These are phyloP conservation scores for Ormyrus nitidulus DNA, from an alignment of 2,888 invertebrate species.

Conservation along the genomic window DNA sequence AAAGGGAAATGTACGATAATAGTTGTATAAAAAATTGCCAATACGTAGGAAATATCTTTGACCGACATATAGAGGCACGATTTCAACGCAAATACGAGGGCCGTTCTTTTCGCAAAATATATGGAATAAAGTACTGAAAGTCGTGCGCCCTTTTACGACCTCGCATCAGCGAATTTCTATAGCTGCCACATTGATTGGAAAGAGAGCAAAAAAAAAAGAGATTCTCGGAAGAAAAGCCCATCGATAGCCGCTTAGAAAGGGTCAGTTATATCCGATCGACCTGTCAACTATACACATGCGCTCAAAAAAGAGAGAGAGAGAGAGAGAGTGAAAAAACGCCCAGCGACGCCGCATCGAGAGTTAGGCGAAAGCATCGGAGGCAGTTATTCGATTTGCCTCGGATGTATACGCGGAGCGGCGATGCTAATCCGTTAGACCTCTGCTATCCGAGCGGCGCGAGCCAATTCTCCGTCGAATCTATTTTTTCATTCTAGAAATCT, in stretches of 20 bases:
- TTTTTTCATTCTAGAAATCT: background rate
- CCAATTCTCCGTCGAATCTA: background rate
- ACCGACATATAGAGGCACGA: background rate
- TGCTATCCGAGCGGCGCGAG: background rate
- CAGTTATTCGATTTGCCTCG: slow-evolving; percentile 19
- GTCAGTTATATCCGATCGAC: slow-evolving; percentile 16
- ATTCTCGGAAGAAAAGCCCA: slow-evolving; percentile 27
- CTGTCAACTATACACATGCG: background rate
- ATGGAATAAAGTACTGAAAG: slow-evolving; percentile 34
- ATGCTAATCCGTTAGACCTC: slow-evolving; percentile 20
- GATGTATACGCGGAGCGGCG: slow-evolving; percentile 10
- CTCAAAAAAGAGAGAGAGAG: background rate
- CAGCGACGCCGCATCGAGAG: slow-evolving; percentile 14
- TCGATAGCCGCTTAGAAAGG: slow-evolving; percentile 21
- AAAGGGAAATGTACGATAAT: background rate
- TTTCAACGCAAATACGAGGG: background rate
- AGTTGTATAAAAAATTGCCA: background rate
- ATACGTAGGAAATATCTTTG: background rate
- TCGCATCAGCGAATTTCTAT: slow-evolving; percentile 49
- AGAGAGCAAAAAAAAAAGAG: background rate
- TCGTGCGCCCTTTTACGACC: slow-evolving; percentile 23
- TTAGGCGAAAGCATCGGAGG: slow-evolving; percentile 20
- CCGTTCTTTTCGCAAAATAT: slow-evolving; percentile 5
- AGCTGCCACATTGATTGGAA: slow-evolving; percentile 17
- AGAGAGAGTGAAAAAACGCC: slow-evolving; percentile 3